A percentile compares a stretch with the other conserved stretches of the same genome.
These are phyloP conservation scores for Caenorhabditis briggsae DNA, from an alignment of 1,140 invertebrate genomes.

Conservation along the genomic window DNA sequence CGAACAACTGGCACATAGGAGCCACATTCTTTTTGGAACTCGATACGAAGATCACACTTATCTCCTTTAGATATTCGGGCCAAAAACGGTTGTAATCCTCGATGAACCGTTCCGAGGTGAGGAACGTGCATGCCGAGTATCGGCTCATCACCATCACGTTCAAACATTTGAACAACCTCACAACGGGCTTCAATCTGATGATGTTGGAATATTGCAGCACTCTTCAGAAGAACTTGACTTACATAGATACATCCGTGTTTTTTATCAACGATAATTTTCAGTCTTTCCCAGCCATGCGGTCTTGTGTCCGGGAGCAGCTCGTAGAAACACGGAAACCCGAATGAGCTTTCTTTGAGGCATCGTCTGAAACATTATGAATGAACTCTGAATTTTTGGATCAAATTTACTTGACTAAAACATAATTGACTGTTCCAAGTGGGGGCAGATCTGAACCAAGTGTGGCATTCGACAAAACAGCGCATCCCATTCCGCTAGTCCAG, in stretches of 20 bases:
- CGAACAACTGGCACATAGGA: not conserved
- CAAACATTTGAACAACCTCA: not conserved
- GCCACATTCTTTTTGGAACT: not conserved
- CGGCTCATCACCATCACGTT: not conserved
- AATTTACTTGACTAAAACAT: not conserved
- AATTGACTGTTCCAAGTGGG: not conserved
- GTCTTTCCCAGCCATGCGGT: not conserved
- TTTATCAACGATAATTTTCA: not conserved
- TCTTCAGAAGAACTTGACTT: not conserved
- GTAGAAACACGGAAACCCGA: conserved; percentile 12
- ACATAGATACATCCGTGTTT: not conserved
- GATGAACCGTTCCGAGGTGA: not conserved
- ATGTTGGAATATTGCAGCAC: not conserved
- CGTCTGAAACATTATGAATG: not conserved
- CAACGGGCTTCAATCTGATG: not conserved
- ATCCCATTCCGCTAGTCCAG: not conserved
- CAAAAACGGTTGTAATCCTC: not conserved
- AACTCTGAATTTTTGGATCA: not conserved
- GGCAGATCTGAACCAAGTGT: not conserved
- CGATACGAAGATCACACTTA: not conserved
- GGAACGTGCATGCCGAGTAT: not conserved
- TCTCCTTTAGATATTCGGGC: not conserved
- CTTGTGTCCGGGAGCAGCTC: not conserved
- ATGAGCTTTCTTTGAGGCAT: not conserved
- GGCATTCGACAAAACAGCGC: not conserved